Evolutionary conservation across 2,888 invertebrate genomes (phyloP), one percentile per base, ranked within the genome.

Genomic region (Leucoma salicis): DNA sequence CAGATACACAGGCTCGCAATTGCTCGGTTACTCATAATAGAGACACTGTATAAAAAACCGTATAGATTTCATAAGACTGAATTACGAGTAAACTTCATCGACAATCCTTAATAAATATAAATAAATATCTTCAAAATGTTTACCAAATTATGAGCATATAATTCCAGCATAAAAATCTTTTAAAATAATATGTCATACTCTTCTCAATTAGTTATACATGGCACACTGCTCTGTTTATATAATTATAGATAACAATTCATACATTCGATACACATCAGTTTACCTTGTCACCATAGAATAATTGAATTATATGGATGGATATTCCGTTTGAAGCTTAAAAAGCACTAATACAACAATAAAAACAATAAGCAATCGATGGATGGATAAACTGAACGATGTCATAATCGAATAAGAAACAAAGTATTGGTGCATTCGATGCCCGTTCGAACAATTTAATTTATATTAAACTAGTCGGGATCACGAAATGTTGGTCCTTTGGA

Each of bases 231-330:
- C 82, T 78, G 81, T 83, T 80, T 66, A 60, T 74, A 75, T 81
- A 78, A 73, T 74, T 80, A 77, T 74, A 79, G 69, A 76, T 68
- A 70, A n/a, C 50, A 61, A 54, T 58, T 76, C 74, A 76, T 78
- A 82, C 78, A 82, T 70, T 76, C 76, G 78, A 70, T 72, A 82
- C 77, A 76, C 83, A 82, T 70, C 82, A 76, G 78, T 79, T 82
- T 84, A 87, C 89, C 86, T 87, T 88, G 87, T 88, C 81, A 81
- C 86, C 86, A 87, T 86, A 84, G 81, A 82, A 82, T 88, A 89
- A 89, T 89, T 88, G 88, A 87, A 82, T 86, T 82, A 79, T 74
- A 83, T 88, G 88, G 88, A 88, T 88, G 88, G 89, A 89, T 83
- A 83, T 78, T 75, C 78, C 71, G 72, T 85, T 75, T 70, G 76